Base-by-base conservation (phyloP, 2,797 vertebrate species). In the Pelodytes ibericus region DNA sequence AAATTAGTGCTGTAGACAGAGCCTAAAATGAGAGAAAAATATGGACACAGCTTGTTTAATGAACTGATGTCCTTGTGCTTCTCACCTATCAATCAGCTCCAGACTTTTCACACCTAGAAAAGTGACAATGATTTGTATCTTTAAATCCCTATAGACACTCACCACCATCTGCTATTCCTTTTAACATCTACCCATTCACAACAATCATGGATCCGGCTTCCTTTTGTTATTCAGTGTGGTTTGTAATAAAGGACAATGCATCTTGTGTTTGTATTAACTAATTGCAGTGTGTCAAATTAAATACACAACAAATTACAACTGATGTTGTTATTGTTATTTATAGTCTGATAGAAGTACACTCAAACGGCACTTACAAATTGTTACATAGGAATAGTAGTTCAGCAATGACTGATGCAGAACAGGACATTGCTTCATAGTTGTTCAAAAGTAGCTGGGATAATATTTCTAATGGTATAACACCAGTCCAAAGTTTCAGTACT, bases 71-170 rank as follows among this genome's bases (percentile, higher is more conserved):
- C 56, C 56, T 11, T 11, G 2, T 68, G 26, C 26, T 75, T 41
- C 62, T 58, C 20, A 68, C 56, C 30, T 25, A 11, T 70, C 66
- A 62, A 53, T 76, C 44, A 39, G 30, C 47, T 64, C 26, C 25
- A 70, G 56, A 41, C 67, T 1, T 22, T 63, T 71, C 31, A 64
- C 67, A 44, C 67, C 67, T 71, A 56, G 44, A 31, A 56, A 76
- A 71, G 74, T 76, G 74, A 26, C 66, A 71, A 76, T 56, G 47
- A 70, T 31, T 49, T 63, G 27, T 31, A 53, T 57, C 67, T 75
- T 26, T 62, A 62, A 30, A 63, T 53, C 59, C 25, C 41, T 22
- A 22, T 26, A 16, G 36, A 67, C 59, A 39, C 65, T 26, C 22
- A 5, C 49, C 66, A 70, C 58, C 74, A 76, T 76, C 67, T 76